phyloP scores from a whole-genome alignment of 2,888 invertebrate species.

The Thecocarcelia acutangulata region DNA sequence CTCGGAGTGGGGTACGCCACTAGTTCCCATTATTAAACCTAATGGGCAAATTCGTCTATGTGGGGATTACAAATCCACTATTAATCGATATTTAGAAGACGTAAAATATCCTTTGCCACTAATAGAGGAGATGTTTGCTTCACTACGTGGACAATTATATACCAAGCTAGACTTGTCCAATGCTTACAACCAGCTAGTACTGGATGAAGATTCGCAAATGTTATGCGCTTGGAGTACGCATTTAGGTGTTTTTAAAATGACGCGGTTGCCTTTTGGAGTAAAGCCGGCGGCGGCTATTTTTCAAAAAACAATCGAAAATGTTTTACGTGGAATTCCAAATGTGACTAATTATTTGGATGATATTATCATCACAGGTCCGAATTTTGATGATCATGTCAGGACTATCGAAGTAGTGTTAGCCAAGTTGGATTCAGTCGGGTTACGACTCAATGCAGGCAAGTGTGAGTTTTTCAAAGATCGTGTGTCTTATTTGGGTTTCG shows the following conservation, averaged over 20 bases:
- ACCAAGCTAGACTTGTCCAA: conserved; percentile 19
- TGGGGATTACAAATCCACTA: conserved; percentile 12
- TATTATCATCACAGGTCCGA: conserved; percentile 46
- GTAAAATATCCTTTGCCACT: background rate
- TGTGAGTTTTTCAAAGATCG: conserved; percentile 52
- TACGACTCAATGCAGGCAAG: conserved; percentile 30
- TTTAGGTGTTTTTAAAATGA: conserved; percentile 51
- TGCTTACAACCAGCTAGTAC: background rate
- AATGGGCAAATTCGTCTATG: conserved; percentile 24
- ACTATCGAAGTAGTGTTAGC: conserved; percentile 43
- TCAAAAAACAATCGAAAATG: conserved; percentile 39
- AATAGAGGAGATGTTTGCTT: conserved; percentile 8
- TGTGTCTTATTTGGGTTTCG: conserved; percentile 52
- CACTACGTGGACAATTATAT: background rate
- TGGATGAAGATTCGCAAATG: background rate
- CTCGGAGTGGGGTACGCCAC: conserved; percentile 4
- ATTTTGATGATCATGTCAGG: conserved; percentile 36
- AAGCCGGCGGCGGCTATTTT: conserved; percentile 52
- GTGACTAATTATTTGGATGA: conserved; percentile 53
- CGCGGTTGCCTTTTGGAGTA: conserved; percentile 42
- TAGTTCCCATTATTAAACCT: conserved; percentile 39
- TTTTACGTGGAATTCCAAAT: conserved; percentile 41
- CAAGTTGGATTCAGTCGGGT: conserved; percentile 20
- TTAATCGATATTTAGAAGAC: conserved; percentile 14
- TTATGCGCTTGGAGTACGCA: conserved; percentile 52